Percentiles rank a stretch among this genome's conserved stretches.
Evolutionary conservation across 2,113 vertebrate genomes (phyloP).

Genomic region (Promerops cafer): DNA sequence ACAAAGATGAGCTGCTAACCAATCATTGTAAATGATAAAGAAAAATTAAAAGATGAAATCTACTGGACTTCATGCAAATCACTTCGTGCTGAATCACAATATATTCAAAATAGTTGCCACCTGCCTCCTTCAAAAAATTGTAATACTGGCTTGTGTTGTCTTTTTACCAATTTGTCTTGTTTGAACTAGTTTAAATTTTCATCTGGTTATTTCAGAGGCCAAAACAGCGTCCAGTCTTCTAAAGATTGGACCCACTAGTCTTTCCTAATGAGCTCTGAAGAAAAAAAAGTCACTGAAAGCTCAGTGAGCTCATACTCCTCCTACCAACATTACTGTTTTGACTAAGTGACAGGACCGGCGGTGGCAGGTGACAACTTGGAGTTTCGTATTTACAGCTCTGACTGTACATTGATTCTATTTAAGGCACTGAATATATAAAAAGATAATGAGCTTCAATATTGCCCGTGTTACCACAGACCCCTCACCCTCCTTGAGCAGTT

Average conservation of each 20-base stretch:
- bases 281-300: not conserved
- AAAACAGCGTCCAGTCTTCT: not conserved
- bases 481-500: conserved; percentile 75
- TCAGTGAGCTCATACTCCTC: not conserved
- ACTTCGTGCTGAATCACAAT: conserved; percentile 54
- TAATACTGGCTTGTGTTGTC: not conserved
- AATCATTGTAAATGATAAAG: conserved; percentile 35
- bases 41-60: conserved; percentile 39
- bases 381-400: conserved; percentile 38
- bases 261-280: not conserved
- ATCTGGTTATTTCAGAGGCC: not conserved
- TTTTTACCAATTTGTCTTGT: not conserved
- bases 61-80: conserved; percentile 65
- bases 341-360: not conserved
- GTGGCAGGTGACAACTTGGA: conserved; percentile 64
- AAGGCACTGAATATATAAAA: conserved; percentile 49
- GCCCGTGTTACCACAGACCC: conserved; percentile 89
- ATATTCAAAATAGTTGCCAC: conserved; percentile 47
- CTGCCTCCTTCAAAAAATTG: conserved; percentile 49
- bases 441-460: conserved; percentile 82
- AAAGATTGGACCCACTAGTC: not conserved
- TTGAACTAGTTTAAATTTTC: not conserved
- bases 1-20: conserved; percentile 6
- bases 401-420: conserved; percentile 13
- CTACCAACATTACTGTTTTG: not conserved